A percentile compares a stretch with the other conserved stretches of the same genome.
These are phyloP conservation scores for Catamblyrhynchus diadema DNA, from an alignment of 2,797 vertebrate genomes.

Conservation along the genomic window DNA sequence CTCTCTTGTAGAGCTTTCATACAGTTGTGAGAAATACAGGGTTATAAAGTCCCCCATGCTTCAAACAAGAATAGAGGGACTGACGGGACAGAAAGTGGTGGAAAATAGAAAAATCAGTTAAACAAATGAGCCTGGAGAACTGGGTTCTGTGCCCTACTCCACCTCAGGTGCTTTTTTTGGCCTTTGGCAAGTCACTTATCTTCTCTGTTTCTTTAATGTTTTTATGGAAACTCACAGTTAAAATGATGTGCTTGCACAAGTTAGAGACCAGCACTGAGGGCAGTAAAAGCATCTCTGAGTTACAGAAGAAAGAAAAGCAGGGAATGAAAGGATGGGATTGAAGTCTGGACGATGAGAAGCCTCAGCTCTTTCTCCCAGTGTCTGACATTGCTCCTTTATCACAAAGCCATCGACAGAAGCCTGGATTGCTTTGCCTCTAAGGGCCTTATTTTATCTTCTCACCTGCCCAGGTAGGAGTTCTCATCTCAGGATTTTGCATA, in stretches of 20 bases:
- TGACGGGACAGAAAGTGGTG: slow-evolving; percentile 31
- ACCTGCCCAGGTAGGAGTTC: not conserved
- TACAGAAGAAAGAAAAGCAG: not conserved
- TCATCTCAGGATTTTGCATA: not conserved
- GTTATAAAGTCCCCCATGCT: slow-evolving; percentile 12
- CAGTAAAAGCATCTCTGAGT: not conserved
- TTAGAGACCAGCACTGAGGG: not conserved
- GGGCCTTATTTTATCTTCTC: slow-evolving; percentile 33
- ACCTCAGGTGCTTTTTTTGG: not conserved
- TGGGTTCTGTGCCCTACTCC: not conserved
- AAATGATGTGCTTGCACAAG: not conserved
- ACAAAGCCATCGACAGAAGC: not conserved
- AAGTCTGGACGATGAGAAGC: accelerated
- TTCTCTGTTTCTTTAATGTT: not conserved
- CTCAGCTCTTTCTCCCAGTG: not conserved
- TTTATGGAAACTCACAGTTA: not conserved
- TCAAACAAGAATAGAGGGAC: not conserved
- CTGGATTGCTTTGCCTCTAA: slow-evolving; percentile 29
- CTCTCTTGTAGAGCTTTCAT: slow-evolving; percentile 3
- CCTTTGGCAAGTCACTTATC: not conserved
- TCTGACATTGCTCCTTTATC: not conserved
- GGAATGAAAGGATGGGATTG: not conserved
- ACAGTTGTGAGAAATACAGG: slow-evolving; percentile 9
- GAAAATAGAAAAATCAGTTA: slow-evolving; percentile 31
- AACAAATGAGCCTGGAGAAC: not conserved